Conservation (phyloP, 2,888 invertebrate species). For the Scaeva pyrastri region DNA sequence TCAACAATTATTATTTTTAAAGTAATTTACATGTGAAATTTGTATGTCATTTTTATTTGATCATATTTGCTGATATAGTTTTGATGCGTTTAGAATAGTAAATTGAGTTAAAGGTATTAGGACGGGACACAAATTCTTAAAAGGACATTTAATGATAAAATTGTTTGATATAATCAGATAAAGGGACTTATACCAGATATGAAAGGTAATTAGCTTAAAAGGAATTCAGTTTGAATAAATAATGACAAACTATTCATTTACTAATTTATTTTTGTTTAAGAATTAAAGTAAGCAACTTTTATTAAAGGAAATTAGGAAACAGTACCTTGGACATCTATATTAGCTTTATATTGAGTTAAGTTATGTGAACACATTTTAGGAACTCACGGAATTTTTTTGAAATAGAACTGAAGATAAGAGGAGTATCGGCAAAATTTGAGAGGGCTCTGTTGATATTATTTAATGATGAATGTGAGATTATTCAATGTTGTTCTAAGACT, state of each 20-base stretch:
- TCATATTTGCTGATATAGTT: not conserved
- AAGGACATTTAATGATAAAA: constrained; percentile 7
- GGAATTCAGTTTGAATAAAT: not conserved
- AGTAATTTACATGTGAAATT: not conserved
- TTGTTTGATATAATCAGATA: constrained; percentile 2
- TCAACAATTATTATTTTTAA: not conserved
- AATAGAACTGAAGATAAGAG: no score
- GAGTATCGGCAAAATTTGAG: no score
- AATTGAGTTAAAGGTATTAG: not conserved
- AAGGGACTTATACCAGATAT: not conserved
- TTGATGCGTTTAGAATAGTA: not conserved
- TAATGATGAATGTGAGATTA: no score
- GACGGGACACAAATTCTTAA: not conserved
- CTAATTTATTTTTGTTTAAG: constrained; percentile 4
- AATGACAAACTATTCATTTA: not conserved
- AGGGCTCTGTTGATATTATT: no score
- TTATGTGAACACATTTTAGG: no score
- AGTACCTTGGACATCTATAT: no score
- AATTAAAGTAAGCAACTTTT: no score
- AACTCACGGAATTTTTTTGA: no score
- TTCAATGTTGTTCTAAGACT: no score
- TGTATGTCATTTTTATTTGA: not conserved
- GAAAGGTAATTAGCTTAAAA: constrained; percentile 38
- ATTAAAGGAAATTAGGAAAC: no score
- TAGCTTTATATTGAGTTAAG: no score